phyloP scores from a whole-genome alignment of 2,888 invertebrate genomes.

The Hemithea aestivaria region DNA sequence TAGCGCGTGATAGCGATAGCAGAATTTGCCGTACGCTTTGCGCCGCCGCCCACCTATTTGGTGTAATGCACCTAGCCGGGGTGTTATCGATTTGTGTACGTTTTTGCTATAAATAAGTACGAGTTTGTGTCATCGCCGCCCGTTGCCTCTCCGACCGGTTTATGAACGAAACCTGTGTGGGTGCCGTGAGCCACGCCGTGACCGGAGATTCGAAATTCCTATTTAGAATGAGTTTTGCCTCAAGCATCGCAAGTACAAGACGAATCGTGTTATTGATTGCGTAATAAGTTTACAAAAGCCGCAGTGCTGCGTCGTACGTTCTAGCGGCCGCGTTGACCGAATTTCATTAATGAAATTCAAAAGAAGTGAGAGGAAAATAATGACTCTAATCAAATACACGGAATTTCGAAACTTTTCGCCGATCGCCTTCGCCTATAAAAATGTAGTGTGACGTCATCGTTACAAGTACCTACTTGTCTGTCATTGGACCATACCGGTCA shows the following conservation, averaged over 20 bases:
- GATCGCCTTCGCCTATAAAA: too few relatives aligned
- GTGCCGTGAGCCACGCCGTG: slow-evolving; percentile 45
- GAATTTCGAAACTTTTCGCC: too few relatives aligned
- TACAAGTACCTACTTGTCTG: too few relatives aligned
- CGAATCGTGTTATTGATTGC: slow-evolving; percentile 44
- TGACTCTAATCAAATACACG: too few relatives aligned
- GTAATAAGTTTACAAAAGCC: slow-evolving; percentile 48
- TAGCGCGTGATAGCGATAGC: slow-evolving; percentile 34
- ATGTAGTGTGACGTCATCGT: too few relatives aligned
- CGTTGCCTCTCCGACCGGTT: slow-evolving; percentile 60
- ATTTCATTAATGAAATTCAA: slow-evolving; percentile 6
- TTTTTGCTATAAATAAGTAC: slow-evolving; percentile 73
- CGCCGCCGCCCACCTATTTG: slow-evolving; percentile 29
- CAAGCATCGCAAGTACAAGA: slow-evolving; percentile 10
- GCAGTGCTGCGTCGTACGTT: slow-evolving; percentile 24
- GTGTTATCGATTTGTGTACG: slow-evolving; percentile 73
- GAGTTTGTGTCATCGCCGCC: slow-evolving; percentile 66
- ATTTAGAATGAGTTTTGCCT: slow-evolving; percentile 44
- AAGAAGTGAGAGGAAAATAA: background rate
- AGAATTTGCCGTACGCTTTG: slow-evolving; percentile 33
- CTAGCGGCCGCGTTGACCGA: slow-evolving; percentile 28
- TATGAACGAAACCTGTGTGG: slow-evolving; percentile 59
- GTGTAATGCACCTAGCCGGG: slow-evolving; percentile 36
- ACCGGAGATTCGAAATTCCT: slow-evolving; percentile 53
- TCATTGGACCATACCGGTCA: too few relatives aligned